Conservation (phyloP, 2,797 vertebrate species). For the Tenualosa ilisha region DNA sequence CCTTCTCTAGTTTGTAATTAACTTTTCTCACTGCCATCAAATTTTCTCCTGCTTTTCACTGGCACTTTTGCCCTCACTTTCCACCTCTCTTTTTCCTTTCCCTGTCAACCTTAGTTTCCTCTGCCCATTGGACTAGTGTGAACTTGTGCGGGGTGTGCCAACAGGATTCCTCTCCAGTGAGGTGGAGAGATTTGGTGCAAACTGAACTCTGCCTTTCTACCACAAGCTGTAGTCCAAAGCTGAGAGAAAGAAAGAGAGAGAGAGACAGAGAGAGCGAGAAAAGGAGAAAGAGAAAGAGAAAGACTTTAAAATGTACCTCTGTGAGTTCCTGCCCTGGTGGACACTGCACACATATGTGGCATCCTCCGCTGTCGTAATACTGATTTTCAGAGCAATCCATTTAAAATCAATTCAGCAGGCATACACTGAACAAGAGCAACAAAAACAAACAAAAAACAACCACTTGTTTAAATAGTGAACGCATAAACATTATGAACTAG, state of each 20-base stretch:
- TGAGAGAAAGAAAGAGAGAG: not conserved
- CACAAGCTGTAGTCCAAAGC: not conserved
- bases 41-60: not conserved
- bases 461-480: no score
- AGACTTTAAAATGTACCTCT: conserved; percentile 62
- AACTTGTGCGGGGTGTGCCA: conserved; percentile 3
- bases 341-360: conserved; percentile 70
- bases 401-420: not conserved
- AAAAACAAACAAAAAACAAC: not conserved
- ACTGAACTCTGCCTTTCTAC: not conserved
- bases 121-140: conserved; percentile 13
- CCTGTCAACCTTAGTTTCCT: not conserved
- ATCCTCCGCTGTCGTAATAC: conserved; percentile 67
- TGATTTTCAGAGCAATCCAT: conserved; percentile 71
- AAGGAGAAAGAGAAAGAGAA: no score
- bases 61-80: not conserved
- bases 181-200: not conserved
- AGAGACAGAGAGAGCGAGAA: not conserved
- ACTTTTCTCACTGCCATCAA: not conserved
- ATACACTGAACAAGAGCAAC: not conserved
- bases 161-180: conserved; percentile 9
- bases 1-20: not conserved
- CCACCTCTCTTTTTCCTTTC: not conserved
- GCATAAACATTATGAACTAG: no score
- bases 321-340: conserved; percentile 77